phyloP scores from a whole-genome alignment of 2,888 invertebrate species.

The Clanis bilineata region DNA sequence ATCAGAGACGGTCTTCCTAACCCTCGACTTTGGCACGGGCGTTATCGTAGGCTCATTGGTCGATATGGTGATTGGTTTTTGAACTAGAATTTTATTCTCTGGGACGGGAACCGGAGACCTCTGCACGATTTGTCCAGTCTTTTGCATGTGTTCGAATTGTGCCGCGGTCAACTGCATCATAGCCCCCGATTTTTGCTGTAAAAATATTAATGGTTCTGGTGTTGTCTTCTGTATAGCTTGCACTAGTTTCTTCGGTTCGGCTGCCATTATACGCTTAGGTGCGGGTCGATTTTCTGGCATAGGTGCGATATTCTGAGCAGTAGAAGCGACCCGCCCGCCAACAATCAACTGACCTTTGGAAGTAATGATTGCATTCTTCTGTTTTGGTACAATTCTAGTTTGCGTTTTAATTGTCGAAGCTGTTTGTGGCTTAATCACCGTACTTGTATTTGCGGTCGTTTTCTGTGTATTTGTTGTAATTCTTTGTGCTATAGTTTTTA shows the following conservation, averaged over 20 bases:
- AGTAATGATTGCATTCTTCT: slow-evolving; percentile 79
- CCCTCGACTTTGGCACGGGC: slow-evolving; percentile 50
- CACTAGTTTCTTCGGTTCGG: slow-evolving; percentile 64
- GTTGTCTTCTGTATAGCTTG: slow-evolving; percentile 63
- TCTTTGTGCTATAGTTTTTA: slow-evolving; percentile 66
- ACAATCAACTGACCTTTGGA: slow-evolving; percentile 82
- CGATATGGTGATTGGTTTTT: slow-evolving; percentile 55
- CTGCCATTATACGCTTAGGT: slow-evolving; percentile 56
- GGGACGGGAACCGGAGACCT: slow-evolving; percentile 49
- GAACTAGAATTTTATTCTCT: slow-evolving; percentile 61
- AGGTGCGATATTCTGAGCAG: slow-evolving; percentile 73
- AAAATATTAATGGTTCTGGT: slow-evolving; percentile 67
- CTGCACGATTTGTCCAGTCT: slow-evolving; percentile 73
- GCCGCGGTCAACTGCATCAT: slow-evolving; percentile 75
- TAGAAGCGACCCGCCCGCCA: slow-evolving; percentile 69
- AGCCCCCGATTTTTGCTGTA: slow-evolving; percentile 75
- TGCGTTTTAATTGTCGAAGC: slow-evolving; percentile 41
- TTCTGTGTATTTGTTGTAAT: slow-evolving; percentile 57
- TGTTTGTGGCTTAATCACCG: slow-evolving; percentile 18
- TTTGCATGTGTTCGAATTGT: slow-evolving; percentile 76
- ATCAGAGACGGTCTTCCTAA: slow-evolving; percentile 51
- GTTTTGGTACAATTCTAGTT: slow-evolving; percentile 66
- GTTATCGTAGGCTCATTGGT: slow-evolving; percentile 47
- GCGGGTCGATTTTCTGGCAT: slow-evolving; percentile 68
- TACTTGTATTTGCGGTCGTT: slow-evolving; percentile 43